These are phyloP conservation scores for Eilema griseolum DNA, from an alignment of 2,888 invertebrate species.

Conservation along the genomic window DNA sequence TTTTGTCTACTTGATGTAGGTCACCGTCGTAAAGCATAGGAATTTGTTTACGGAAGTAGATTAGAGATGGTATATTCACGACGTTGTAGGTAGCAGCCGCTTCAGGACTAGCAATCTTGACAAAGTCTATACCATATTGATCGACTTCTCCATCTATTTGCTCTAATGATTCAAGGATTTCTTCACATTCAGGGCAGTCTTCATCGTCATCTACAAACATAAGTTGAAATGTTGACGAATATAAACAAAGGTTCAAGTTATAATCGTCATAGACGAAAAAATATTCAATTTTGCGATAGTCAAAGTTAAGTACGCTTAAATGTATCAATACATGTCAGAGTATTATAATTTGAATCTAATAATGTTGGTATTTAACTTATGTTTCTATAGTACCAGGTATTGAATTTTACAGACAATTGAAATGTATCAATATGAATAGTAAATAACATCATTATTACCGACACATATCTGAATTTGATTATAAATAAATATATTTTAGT, in stretches of 20 bases:
- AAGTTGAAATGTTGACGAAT: neutral
- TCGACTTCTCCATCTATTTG: constrained; percentile 98
- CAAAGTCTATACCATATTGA: constrained; percentile 97
- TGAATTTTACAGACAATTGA: no score
- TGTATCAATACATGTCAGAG: no score
- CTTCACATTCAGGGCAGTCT: constrained; percentile 96
- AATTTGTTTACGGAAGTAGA: constrained; percentile 94
- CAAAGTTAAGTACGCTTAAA: no score
- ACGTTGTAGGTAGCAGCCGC: constrained; percentile 94
- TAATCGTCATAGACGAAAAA: neutral
- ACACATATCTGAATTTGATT: no score
- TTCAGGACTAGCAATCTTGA: constrained; percentile 94
- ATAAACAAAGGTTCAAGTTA: neutral
- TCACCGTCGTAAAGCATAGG: constrained; percentile 97
- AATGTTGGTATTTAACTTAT: no score
- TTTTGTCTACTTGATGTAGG: constrained; percentile 93
- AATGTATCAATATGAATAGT: no score
- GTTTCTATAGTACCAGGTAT: no score
- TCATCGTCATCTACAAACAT: constrained; percentile 90
- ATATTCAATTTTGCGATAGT: neutral
- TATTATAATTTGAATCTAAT: no score
- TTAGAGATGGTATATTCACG: constrained; percentile 93
- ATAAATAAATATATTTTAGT: neutral
- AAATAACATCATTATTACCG: no score
- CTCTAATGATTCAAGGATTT: constrained; percentile 95